Conservation (phyloP, 2,113 vertebrate species). For the Kobus ellipsiprymnus region DNA sequence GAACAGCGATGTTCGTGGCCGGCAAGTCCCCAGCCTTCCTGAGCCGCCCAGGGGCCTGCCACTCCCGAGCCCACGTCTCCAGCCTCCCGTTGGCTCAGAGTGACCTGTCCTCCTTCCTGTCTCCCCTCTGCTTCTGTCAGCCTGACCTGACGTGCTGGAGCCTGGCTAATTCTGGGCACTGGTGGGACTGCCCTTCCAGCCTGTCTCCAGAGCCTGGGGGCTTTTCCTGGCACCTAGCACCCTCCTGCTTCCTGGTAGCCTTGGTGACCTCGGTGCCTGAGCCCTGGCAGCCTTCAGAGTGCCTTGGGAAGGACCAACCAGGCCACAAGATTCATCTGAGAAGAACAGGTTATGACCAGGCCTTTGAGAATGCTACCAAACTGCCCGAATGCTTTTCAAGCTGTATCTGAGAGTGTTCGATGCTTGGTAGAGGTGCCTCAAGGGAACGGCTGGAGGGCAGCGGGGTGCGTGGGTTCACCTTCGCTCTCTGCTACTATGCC, state of each 20-base stretch:
- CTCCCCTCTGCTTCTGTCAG: neutral
- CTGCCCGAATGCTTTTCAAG: neutral
- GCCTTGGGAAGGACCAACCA: neutral
- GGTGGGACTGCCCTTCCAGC: neutral
- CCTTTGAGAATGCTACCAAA: neutral
- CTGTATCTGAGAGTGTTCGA: neutral
- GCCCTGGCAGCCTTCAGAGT: neutral
- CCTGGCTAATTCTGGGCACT: neutral
- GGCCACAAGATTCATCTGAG: neutral
- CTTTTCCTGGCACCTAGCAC: neutral
- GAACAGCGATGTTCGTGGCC: rapidly evolving
- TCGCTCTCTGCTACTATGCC: rapidly evolving
- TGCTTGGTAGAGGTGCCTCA: neutral
- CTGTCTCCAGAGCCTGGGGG: no score
- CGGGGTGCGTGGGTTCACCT: rapidly evolving
- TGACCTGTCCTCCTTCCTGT: neutral
- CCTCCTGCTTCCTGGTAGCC: neutral
- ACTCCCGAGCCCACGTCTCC: neutral
- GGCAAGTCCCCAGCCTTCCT: neutral
- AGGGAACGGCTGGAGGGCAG: neutral
- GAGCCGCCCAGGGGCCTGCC: neutral
- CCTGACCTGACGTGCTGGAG: neutral
- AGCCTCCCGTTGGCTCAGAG: neutral
- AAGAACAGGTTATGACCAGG: neutral
- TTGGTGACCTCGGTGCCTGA: neutral